Evolutionary conservation across 2,797 vertebrate genomes (phyloP).

Genomic region (Bryconaethiops microstoma): DNA sequence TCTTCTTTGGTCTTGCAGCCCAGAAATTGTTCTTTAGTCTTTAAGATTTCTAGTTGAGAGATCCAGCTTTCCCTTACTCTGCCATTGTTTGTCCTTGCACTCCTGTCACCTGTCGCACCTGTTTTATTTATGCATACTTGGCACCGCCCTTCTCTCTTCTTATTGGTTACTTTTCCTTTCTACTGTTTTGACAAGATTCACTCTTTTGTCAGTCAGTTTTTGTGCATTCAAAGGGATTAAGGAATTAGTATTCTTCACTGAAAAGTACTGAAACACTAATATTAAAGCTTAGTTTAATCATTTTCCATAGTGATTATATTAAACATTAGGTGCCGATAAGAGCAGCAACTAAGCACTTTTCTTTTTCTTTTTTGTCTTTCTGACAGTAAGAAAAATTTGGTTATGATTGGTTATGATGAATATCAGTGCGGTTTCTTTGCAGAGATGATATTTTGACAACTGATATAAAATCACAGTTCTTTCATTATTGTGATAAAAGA

Average conservation of each 20-base stretch:
- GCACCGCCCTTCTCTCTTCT: slow-evolving; percentile 71
- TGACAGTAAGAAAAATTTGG: too few relatives aligned
- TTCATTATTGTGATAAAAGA: not conserved
- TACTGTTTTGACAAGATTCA: slow-evolving; percentile 31
- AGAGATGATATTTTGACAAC: not conserved
- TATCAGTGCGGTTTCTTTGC: not conserved
- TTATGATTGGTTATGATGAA: too few relatives aligned
- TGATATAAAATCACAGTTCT: not conserved
- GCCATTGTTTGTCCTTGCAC: slow-evolving; percentile 68
- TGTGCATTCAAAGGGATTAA: not conserved
- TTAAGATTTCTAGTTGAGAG: slow-evolving; percentile 15
- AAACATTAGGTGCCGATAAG: too few relatives aligned
- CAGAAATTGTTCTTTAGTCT: slow-evolving; percentile 43
- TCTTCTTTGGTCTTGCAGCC: slow-evolving; percentile 21
- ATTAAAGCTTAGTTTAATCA: not conserved
- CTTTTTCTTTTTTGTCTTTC: too few relatives aligned
- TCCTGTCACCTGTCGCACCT: slow-evolving; percentile 77
- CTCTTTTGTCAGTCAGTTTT: slow-evolving; percentile 12
- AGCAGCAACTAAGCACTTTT: too few relatives aligned
- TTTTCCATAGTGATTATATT: too few relatives aligned
- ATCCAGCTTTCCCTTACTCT: slow-evolving; percentile 36
- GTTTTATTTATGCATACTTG: slow-evolving; percentile 74
- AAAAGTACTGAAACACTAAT: not conserved
- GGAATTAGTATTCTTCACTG: too few relatives aligned
- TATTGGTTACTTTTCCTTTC: slow-evolving; percentile 71